Conservation (phyloP, 2,113 vertebrate species). For the Forbesichthys agassizii region DNA sequence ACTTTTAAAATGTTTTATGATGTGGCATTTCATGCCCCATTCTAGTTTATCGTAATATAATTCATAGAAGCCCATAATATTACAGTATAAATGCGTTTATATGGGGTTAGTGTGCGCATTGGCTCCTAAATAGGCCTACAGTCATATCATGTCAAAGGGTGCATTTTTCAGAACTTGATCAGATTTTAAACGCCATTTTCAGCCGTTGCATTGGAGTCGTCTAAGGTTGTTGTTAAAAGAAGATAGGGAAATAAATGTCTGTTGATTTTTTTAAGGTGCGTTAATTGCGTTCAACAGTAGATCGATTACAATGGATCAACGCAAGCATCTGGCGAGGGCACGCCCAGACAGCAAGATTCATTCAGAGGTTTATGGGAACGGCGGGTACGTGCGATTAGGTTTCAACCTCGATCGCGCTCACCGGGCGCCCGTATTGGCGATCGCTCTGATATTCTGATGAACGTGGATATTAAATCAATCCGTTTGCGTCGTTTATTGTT, state of each 20-base stretch:
- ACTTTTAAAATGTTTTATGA: not conserved
- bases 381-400: not conserved
- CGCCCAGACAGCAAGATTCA: slow-evolving; percentile 55
- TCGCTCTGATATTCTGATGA: too few relatives aligned
- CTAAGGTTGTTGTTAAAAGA: not conserved
- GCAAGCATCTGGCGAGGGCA: slow-evolving; percentile 51
- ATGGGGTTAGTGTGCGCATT: too few relatives aligned
- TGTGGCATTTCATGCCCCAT: too few relatives aligned
- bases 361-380: slow-evolving; percentile 11
- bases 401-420: slow-evolving; percentile 12
- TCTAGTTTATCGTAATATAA: too few relatives aligned
- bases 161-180: too few relatives aligned
- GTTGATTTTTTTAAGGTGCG: slow-evolving; percentile 21
- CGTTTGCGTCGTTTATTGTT: too few relatives aligned
- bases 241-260: not conserved
- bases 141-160: too few relatives aligned
- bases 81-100: too few relatives aligned
- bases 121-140: too few relatives aligned
- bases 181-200: too few relatives aligned
- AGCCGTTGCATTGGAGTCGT: not conserved
- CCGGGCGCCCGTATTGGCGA: not conserved
- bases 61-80: too few relatives aligned
- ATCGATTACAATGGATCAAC: slow-evolving; percentile 14
- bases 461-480: too few relatives aligned
- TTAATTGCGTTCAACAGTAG: not conserved